These are phyloP conservation scores for Catocala fraxini DNA, from an alignment of 2,888 invertebrate genomes.

Conservation along the genomic window DNA sequence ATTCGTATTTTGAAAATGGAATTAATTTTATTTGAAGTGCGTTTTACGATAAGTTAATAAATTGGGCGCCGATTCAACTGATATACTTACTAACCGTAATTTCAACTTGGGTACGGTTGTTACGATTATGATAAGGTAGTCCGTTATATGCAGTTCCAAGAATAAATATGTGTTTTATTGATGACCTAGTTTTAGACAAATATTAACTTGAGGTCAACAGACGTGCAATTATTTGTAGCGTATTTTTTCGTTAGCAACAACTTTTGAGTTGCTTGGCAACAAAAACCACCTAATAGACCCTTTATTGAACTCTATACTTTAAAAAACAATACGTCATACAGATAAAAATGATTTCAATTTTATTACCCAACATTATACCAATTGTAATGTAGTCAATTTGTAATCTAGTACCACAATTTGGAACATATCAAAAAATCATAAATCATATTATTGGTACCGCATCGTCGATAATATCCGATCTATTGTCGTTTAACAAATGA, in stretches of 20 bases:
- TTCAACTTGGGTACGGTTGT: neutral
- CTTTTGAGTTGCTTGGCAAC: too few relatives aligned
- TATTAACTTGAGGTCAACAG: too few relatives aligned
- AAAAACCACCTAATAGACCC: too few relatives aligned
- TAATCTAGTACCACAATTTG: neutral
- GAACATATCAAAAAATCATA: constrained; percentile 23
- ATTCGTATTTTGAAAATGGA: too few relatives aligned
- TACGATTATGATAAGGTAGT: neutral
- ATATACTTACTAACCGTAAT: constrained; percentile 1
- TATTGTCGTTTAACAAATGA: constrained; percentile 52
- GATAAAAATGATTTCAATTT: too few relatives aligned
- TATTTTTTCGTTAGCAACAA: too few relatives aligned
- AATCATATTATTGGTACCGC: constrained; percentile 38
- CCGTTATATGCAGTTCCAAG: neutral
- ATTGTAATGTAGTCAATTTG: neutral
- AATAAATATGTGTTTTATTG: neutral
- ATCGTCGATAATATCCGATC: constrained; percentile 34
- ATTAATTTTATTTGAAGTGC: neutral
- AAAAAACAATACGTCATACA: too few relatives aligned
- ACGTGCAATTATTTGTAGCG: too few relatives aligned
- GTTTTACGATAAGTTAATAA: neutral
- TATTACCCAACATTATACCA: too few relatives aligned
- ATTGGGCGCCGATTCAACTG: neutral
- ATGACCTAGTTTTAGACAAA: neutral
- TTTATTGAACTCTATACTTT: too few relatives aligned